Evolutionary conservation across 2,888 invertebrate genomes (phyloP), one percentile per base, ranked within the genome.

Genomic region (Thecophora atra): DNA sequence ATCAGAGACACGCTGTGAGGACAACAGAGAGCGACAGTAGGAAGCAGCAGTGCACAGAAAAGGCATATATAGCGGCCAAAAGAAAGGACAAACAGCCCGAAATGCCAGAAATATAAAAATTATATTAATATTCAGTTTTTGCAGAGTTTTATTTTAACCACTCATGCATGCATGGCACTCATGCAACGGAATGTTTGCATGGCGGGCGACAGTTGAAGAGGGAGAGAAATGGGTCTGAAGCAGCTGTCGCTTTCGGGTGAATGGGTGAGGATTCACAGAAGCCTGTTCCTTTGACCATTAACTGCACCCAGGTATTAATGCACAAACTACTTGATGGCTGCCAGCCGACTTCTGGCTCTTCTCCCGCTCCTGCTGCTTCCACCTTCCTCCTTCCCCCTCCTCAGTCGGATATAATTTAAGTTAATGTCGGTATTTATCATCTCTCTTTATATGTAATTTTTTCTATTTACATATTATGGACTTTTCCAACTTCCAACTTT

Each of bases 351-450:
- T n/a, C 42, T 13, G 19, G n/a, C 37, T 44, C 24, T 19, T 7
- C 15, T 21, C 0, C 63, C 3, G 17, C 17, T 21, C n/a, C n/a
- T n/a, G n/a, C n/a, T n/a, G n/a, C 37, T 44, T 37, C 28, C 37
- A 28, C 26, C 37, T n/a, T n/a, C 42, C 52, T 42, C 52, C 19
- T 24, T 52, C 28, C 63, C 28, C 65, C 51, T 56, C 37, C 67
- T 37, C 51, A n/a, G 44, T 19, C 81, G 81, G 81, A 79, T 80
- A 83, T 85, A 85, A 85, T 85, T 85, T 85, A 81, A 83, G 82
- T 84, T 84, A 85, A 85, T 85, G 83, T 78, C 78, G 79, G 81
- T 84, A 83, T 84, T 85, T 85, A 84, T 84, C 81, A 81, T 82
- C 79, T 81, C 79, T 81, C 73, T 79, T 79, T 79, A 79, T 44